Percentiles rank a stretch among this genome's conserved stretches.
Evolutionary conservation across 2,888 invertebrate genomes (phyloP).

Genomic region (Adelognathus sp.): DNA sequence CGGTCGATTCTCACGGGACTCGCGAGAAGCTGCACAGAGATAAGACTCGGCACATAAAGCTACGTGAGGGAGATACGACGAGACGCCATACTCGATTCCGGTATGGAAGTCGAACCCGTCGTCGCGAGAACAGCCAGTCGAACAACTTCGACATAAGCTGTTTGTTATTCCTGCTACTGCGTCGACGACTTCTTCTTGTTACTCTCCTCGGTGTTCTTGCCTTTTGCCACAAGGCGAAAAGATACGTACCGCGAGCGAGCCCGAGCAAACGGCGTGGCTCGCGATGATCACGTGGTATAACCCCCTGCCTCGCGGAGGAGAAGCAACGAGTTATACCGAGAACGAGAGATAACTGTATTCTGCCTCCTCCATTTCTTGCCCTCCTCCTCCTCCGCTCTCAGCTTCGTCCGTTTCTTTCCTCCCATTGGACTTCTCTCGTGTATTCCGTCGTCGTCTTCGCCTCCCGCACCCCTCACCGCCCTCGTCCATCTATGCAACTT

Average conservation of each 20-base stretch:
- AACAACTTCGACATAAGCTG: constrained; percentile 54
- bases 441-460: constrained; percentile 37
- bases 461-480: neutral
- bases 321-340: constrained; percentile 64
- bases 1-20: constrained; percentile 29
- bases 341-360: constrained; percentile 68
- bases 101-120: constrained; percentile 49
- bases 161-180: constrained; percentile 42
- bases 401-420: constrained; percentile 20
- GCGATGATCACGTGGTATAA: constrained; percentile 52
- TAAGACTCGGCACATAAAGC: neutral
- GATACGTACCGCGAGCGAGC: constrained; percentile 40
- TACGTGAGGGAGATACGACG: constrained; percentile 3
- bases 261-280: constrained; percentile 12
- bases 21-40: neutral
- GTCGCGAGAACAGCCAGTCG: constrained; percentile 52
- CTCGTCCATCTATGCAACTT: neutral
- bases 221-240: constrained; percentile 30
- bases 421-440: constrained; percentile 37
- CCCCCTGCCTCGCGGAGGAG: too few species aligned
- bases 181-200: constrained; percentile 16
- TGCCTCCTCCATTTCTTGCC: constrained; percentile 67
- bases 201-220: constrained; percentile 36
- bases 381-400: constrained; percentile 43
- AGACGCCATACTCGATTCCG: constrained; percentile 38